These are phyloP conservation scores for Erannis defoliaria DNA, from an alignment of 2,888 invertebrate genomes.

Conservation along the genomic window DNA sequence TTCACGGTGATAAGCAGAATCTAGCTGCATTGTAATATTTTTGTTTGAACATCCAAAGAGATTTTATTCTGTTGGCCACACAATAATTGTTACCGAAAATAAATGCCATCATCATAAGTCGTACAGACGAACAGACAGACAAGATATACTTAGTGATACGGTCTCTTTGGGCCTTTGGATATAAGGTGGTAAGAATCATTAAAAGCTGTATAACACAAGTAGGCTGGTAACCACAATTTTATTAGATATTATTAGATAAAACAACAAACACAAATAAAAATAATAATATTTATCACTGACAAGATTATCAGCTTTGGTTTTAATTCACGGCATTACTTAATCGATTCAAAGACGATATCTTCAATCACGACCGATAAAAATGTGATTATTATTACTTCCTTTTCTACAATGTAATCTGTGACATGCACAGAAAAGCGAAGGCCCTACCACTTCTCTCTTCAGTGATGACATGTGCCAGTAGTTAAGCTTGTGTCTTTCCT, in stretches of 20 bases:
- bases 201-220: background rate
- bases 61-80: no score
- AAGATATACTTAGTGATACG: no score
- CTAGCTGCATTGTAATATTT: background rate
- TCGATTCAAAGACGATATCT: background rate
- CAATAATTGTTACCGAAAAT: no score
- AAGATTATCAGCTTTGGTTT: background rate
- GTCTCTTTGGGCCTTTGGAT: no score
- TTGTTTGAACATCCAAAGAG: background rate
- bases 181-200: no score
- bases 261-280: background rate
- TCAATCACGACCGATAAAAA: constrained; percentile 1
- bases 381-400: background rate
- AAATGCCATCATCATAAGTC: no score
- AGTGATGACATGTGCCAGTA: no score
- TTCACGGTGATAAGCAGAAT: background rate
- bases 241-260: background rate
- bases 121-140: no score
- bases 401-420: background rate
- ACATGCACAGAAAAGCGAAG: background rate
- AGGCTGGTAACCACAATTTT: background rate
- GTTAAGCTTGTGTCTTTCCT: background rate
- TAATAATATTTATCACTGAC: background rate
- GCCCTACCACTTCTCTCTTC: no score
- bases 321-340: background rate